Evolutionary conservation across 2,113 vertebrate species (phyloP), one percentile per base, ranked within the genome.

Genomic region (Melospiza georgiana): DNA sequence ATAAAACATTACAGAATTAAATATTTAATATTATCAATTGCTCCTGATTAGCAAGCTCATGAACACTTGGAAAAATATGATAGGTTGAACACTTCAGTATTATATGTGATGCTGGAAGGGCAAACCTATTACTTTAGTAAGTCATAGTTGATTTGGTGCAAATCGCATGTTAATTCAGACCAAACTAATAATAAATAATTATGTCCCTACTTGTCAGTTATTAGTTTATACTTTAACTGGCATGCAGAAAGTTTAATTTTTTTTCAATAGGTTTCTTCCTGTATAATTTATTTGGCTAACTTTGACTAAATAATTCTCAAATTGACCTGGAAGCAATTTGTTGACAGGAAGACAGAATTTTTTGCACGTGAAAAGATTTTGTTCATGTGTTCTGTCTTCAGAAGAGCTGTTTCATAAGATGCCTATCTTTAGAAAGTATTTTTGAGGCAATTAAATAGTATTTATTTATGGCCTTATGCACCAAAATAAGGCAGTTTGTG

Each of bases 1-100:
- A 97, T 98, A 98, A 98, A 97, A 97, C 87, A 97, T 97, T 66
- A 90, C 54, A 72, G 71, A 96, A 94, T 97, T 98, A 97, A 97
- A 96, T 95, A 95, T 94, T 97, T 98, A 71, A 94, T 96, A 84
- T 95, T 85, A 96, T 88, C 94, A 94, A 86, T 97, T 96, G 43
- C 85, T 90, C 79, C 79, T 97, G 95, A 96, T 98, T 97, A 97
- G 55, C 25, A 83, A 69, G 33, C 65, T 91, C 37, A 79, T 87
- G 73, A 96, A 77, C 61, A 83, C 55, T 65, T 52, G 59, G 33
- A 72, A 94, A 94, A 90, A 79, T 75, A 54, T 41, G 69, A 66
- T 59, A 52, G n/a, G 17, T 33, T 87, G 37, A 81, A 76, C 31
- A 77, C 6, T 78, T 89, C 44, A 24, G 12, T 57, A 52, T 57